Evolutionary conservation across 2,113 vertebrate genomes (phyloP).

Genomic region (Myanophis thanlyinensis): DNA sequence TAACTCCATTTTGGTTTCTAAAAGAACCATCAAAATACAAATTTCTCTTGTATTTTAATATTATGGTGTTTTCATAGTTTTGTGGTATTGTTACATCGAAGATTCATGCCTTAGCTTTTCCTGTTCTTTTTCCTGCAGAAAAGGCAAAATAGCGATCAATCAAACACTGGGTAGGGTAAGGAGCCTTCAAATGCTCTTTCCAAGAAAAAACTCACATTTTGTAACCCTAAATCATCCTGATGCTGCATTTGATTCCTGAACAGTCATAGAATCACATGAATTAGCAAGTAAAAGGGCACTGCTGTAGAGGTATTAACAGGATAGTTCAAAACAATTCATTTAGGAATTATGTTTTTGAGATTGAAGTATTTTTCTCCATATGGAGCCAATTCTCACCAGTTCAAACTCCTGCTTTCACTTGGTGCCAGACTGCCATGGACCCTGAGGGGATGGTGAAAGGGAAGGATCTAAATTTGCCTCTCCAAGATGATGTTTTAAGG

Average conservation of each 20-base stretch:
- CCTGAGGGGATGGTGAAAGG: too few species aligned
- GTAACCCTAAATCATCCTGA: neutral
- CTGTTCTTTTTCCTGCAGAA: neutral
- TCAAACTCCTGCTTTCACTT: neutral
- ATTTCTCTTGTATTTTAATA: neutral
- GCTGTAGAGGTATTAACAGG: neutral
- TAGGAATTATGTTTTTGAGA: neutral
- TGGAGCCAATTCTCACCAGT: conserved; percentile 27
- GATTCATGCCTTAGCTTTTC: neutral
- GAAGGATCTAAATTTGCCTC: too few species aligned
- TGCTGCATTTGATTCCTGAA: neutral
- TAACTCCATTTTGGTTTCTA: neutral
- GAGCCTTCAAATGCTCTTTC: neutral
- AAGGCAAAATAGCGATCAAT: neutral
- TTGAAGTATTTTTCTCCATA: conserved; percentile 16
- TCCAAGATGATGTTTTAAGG: too few species aligned
- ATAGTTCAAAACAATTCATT: conserved; percentile 11
- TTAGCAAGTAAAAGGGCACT: neutral
- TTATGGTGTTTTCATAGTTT: neutral
- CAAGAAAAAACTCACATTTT: neutral
- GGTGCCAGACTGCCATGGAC: neutral
- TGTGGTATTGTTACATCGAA: neutral
- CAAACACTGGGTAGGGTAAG: neutral
- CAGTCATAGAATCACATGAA: neutral
- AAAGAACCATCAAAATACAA: neutral